Conservation (phyloP, 2,113 vertebrate species). For the Lanius ludovicianus region DNA sequence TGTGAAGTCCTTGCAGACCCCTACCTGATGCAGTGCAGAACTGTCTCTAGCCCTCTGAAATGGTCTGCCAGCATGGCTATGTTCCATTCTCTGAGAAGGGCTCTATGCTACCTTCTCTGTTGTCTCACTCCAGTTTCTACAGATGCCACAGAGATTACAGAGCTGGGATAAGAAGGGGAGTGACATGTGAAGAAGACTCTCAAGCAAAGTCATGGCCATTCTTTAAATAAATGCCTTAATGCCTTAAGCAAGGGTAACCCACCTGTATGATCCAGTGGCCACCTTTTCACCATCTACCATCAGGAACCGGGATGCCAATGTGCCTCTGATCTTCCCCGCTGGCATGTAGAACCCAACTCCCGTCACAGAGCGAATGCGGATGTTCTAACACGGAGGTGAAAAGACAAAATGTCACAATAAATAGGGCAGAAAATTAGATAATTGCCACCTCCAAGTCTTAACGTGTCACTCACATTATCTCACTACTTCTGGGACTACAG, state of each 20-base stretch:
- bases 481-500: neutral
- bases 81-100: neutral
- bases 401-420: constrained; percentile 25
- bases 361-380: constrained; percentile 84
- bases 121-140: neutral
- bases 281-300: constrained; percentile 95
- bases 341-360: constrained; percentile 85
- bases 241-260: neutral
- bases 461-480: constrained; percentile 2
- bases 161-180: neutral
- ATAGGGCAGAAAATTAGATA: constrained; percentile 1
- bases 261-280: constrained; percentile 91
- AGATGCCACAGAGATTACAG: neutral
- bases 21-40: neutral
- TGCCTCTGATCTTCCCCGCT: constrained; percentile 84
- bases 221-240: neutral
- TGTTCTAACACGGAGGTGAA: constrained; percentile 77
- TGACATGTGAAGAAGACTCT: neutral
- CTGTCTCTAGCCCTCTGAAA: neutral
- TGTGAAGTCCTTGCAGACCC: neutral
- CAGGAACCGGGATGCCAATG: constrained; percentile 86
- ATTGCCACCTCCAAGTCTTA: constrained; percentile 18
- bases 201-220: neutral
- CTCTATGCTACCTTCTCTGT: neutral
- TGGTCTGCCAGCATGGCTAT: neutral